Evolutionary conservation across 2,888 invertebrate genomes (phyloP).

Genomic region (Stenodera caucasica): DNA sequence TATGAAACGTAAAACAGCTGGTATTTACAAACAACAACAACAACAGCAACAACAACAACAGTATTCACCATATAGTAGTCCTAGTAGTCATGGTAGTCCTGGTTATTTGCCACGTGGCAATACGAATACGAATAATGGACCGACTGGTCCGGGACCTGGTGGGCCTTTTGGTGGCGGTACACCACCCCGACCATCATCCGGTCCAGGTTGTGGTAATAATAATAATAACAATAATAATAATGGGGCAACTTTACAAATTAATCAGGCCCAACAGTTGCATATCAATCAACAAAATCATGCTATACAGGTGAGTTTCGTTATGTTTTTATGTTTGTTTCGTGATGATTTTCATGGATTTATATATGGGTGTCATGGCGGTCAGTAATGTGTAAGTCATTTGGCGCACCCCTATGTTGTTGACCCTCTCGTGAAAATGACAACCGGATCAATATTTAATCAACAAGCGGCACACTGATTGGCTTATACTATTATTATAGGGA

Average conservation of each 20-base stretch:
- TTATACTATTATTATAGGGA: slow-evolving; percentile 38
- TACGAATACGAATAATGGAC: slow-evolving; percentile 18
- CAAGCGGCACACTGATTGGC: slow-evolving; percentile 46
- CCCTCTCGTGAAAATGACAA: slow-evolving; percentile 47
- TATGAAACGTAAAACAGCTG: slow-evolving; percentile 55
- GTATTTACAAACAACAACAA: slow-evolving; percentile 62
- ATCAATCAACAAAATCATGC: slow-evolving; percentile 76
- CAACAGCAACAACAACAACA: no score
- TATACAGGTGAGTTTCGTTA: slow-evolving; percentile 73
- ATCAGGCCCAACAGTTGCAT: slow-evolving; percentile 86
- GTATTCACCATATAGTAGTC: slow-evolving; percentile 70
- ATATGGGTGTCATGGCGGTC: slow-evolving; percentile 19
- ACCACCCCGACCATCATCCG: slow-evolving; percentile 61
- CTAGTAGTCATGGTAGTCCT: slow-evolving; percentile 61
- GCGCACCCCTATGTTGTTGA: slow-evolving; percentile 39
- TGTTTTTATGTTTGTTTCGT: neutral
- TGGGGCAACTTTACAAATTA: slow-evolving; percentile 75
- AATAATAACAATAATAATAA: no score
- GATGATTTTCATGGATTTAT: no score
- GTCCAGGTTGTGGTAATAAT: slow-evolving; percentile 49
- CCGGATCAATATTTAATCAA: slow-evolving; percentile 51
- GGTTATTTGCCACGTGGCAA: slow-evolving; percentile 52
- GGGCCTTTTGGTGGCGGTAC: slow-evolving; percentile 51
- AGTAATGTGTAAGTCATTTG: slow-evolving; percentile 24
- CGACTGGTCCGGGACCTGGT: slow-evolving; percentile 37